Evolutionary conservation across 2,888 invertebrate species (phyloP).

Genomic region (Mythimna impura): DNA sequence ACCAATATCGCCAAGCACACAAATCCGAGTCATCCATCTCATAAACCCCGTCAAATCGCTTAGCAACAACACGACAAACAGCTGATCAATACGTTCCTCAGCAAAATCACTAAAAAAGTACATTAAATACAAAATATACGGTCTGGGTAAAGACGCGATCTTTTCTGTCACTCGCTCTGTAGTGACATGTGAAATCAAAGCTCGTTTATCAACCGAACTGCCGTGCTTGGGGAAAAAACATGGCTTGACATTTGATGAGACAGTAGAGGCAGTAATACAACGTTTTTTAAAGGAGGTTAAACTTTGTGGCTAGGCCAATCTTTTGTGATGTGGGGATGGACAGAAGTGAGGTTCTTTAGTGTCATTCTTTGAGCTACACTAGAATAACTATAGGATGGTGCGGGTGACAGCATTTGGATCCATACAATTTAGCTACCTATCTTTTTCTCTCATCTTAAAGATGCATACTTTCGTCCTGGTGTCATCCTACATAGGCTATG

Average conservation of each 20-base stretch:
- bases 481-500: too few species aligned
- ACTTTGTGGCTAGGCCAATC: background rate
- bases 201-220: constrained; percentile 66
- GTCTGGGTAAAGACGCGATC: constrained; percentile 53
- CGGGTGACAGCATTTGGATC: too few species aligned
- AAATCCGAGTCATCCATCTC: constrained; percentile 10
- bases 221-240: constrained; percentile 57
- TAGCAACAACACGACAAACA: constrained; percentile 18
- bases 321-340: background rate
- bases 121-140: constrained; percentile 59
- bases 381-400: too few species aligned
- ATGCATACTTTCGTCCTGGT: too few species aligned
- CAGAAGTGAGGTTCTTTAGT: background rate
- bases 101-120: constrained; percentile 47
- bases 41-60: constrained; percentile 21
- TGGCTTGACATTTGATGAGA: constrained; percentile 29
- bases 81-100: constrained; percentile 52
- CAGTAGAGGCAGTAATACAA: constrained; percentile 48
- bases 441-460: too few species aligned
- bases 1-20: background rate
- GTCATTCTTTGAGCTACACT: too few species aligned
- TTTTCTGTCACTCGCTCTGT: constrained; percentile 60
- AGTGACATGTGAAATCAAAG: constrained; percentile 67
- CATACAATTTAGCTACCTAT: too few species aligned
- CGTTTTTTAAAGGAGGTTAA: background rate